These are phyloP conservation scores for Drosophila trapezifrons DNA, from an alignment of 1,140 invertebrate species.

Conservation along the genomic window DNA sequence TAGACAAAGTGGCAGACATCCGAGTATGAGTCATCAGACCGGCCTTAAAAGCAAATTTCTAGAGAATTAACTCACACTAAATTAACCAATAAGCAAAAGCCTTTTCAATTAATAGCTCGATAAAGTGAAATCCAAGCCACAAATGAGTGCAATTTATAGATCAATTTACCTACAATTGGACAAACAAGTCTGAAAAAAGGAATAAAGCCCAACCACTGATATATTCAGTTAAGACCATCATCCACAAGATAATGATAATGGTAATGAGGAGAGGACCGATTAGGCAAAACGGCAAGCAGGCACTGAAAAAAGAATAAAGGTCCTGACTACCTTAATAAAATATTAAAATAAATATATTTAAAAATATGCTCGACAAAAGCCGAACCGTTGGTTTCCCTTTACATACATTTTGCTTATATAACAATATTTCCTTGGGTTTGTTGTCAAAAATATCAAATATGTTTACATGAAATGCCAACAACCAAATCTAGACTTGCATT, in stretches of 20 bases:
- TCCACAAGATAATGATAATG: conserved; percentile 51
- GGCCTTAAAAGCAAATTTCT: neutral
- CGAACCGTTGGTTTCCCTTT: too few relatives aligned
- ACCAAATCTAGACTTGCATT: too few relatives aligned
- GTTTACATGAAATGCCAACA: too few relatives aligned
- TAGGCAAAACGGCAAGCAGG: conserved; percentile 28
- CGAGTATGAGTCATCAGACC: conserved; percentile 13
- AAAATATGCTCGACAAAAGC: neutral
- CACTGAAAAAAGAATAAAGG: neutral
- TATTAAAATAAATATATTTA: neutral
- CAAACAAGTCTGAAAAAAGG: neutral
- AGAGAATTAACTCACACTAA: neutral
- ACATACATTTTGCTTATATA: too few relatives aligned
- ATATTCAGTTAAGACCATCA: conserved; percentile 8
- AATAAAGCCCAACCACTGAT: conserved; percentile 3
- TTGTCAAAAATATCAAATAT: too few relatives aligned
- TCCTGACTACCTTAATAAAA: too few relatives aligned
- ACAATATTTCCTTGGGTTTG: too few relatives aligned
- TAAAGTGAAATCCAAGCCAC: neutral
- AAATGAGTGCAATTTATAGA: conserved; percentile 17
- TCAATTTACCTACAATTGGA: conserved; percentile 14
- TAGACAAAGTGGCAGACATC: conserved; percentile 15
- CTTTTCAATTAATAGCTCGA: conserved; percentile 4
- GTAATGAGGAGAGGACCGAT: conserved; percentile 59
- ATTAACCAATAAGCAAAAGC: neutral